These are phyloP conservation scores for Malacoctenus gilli DNA, from an alignment of 2,797 vertebrate species.

Conservation along the genomic window DNA sequence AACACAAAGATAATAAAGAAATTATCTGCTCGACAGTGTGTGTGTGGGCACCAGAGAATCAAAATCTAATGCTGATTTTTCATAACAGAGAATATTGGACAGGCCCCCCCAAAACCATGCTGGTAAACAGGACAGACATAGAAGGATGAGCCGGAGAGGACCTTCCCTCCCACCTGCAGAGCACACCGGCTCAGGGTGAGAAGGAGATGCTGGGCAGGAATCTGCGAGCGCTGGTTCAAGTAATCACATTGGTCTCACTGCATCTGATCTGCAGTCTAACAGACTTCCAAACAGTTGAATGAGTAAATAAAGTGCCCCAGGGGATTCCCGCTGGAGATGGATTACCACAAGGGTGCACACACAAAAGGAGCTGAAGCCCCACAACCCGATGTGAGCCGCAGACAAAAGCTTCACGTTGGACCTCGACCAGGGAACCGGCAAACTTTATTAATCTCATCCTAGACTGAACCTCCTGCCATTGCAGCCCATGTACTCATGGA, in stretches of 20 bases:
- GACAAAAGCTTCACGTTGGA: slow-evolving; percentile 72
- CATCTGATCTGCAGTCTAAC: slow-evolving; percentile 88
- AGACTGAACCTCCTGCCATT: slow-evolving; percentile 50
- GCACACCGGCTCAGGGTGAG: slow-evolving; percentile 58
- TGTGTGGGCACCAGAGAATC: slow-evolving; percentile 52
- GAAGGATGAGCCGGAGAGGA: slow-evolving; percentile 45
- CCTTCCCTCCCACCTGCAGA: slow-evolving; percentile 63
- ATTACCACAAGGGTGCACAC: slow-evolving; percentile 83
- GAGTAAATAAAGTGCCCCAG: slow-evolving; percentile 90
- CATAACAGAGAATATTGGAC: slow-evolving; percentile 46
- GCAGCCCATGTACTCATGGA: slow-evolving; percentile 32
- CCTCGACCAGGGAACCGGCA: slow-evolving; percentile 72
- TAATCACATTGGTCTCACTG: slow-evolving; percentile 91
- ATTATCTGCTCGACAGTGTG: slow-evolving; percentile 33
- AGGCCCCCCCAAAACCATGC: slow-evolving; percentile 20
- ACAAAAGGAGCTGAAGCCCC: slow-evolving; percentile 86
- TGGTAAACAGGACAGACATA: slow-evolving; percentile 45
- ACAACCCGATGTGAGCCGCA: slow-evolving; percentile 74
- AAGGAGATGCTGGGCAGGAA: slow-evolving; percentile 80
- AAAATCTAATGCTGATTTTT: slow-evolving; percentile 37
- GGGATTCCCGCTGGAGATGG: slow-evolving; percentile 84
- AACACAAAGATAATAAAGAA: slow-evolving; percentile 42
- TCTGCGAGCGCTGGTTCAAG: slow-evolving; percentile 84
- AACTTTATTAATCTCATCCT: slow-evolving; percentile 78
- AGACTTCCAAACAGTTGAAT: slow-evolving; percentile 89